phyloP scores from a whole-genome alignment of 2,888 invertebrate genomes.

The Orthosia cruda region DNA sequence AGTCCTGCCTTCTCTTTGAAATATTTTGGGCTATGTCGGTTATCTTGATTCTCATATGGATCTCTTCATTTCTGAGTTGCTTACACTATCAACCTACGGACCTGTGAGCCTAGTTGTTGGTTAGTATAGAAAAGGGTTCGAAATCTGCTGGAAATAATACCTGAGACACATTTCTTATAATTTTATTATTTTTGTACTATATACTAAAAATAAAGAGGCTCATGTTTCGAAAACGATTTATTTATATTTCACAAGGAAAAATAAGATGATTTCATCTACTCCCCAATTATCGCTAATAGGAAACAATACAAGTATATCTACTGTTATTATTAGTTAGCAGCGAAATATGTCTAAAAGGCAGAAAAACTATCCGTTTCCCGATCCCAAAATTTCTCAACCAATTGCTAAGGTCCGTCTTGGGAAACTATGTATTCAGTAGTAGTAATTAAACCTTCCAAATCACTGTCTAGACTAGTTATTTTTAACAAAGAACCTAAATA shows the following conservation, averaged over 20 bases:
- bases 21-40: no score
- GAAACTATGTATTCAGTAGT: constrained; percentile 44
- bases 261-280: no score
- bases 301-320: neutral
- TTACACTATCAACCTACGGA: no score
- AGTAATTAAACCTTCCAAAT: constrained; percentile 40
- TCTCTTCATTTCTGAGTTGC: no score
- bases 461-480: neutral
- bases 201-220: no score
- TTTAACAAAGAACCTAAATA: constrained; percentile 5
- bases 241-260: neutral
- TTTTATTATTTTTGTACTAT: no score
- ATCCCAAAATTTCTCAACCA: constrained; percentile 16
- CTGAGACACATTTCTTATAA: no score
- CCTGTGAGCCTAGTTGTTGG: neutral
- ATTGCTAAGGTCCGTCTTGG: constrained; percentile 13
- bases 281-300: neutral
- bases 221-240: neutral
- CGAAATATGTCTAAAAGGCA: neutral
- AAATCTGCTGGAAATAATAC: neutral
- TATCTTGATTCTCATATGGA: no score
- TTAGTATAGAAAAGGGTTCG: neutral
- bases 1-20: no score
- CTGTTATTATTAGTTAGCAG: no score
- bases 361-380: neutral